Percentiles rank a stretch among this genome's conserved stretches.
Conservation (phyloP, 1,140 invertebrate species). For the Bombus breviceps region DNA sequence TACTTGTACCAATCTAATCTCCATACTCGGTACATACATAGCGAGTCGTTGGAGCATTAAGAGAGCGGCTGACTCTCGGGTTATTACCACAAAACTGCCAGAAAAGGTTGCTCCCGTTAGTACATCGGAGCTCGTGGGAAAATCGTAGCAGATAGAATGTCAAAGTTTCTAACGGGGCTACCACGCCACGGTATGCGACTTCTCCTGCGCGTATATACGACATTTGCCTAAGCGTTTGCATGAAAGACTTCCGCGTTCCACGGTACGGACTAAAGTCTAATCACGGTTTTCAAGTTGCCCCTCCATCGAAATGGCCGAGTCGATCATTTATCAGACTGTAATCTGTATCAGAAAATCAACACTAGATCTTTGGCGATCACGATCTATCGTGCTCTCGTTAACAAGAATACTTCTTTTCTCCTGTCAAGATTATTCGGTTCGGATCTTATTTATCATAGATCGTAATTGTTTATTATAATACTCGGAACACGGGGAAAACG, state of each 20-base stretch:
- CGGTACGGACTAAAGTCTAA: constrained; percentile 45
- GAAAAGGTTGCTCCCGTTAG: constrained; percentile 48
- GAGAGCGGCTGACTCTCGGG: neutral
- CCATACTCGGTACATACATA: constrained; percentile 2
- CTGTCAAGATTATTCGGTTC: neutral
- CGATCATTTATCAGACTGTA: constrained; percentile 31
- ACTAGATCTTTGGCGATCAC: neutral
- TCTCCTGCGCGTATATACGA: constrained; percentile 29
- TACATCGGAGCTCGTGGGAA: constrained; percentile 43
- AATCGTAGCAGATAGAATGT: constrained; percentile 49
- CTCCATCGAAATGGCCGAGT: neutral
- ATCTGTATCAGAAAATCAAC: constrained; percentile 26
- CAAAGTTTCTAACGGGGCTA: constrained; percentile 50
- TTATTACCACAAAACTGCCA: constrained; percentile 38
- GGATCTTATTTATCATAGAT: neutral
- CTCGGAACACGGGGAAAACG: neutral
- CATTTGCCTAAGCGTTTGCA: constrained; percentile 49
- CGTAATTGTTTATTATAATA: constrained; percentile 46
- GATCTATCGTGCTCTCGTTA: constrained; percentile 2
- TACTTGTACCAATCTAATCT: constrained; percentile 34
- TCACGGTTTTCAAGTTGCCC: constrained; percentile 24
- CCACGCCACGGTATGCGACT: constrained; percentile 13
- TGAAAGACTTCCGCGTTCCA: constrained; percentile 54
- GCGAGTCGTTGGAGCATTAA: constrained; percentile 16
- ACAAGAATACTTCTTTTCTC: neutral